phyloP scores from a whole-genome alignment of 2,797 vertebrate genomes.

The Semotilus atromaculatus region DNA sequence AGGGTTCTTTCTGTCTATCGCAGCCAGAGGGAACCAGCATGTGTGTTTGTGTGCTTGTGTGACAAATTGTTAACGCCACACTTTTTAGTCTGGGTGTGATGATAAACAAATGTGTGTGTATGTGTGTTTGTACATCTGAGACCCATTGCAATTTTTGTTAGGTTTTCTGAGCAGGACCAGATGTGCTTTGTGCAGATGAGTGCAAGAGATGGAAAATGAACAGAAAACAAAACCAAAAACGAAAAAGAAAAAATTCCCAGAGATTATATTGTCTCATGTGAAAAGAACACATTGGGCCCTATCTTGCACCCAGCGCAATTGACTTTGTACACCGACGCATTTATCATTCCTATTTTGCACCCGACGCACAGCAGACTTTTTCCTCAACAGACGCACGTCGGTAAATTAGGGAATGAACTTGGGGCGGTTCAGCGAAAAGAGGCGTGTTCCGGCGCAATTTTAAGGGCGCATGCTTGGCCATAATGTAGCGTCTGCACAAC shows the following conservation, averaged over 20 bases:
- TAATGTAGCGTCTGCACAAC: too few relatives aligned
- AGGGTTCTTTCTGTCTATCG: constrained; percentile 59
- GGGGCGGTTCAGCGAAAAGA: too few relatives aligned
- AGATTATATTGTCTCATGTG: constrained; percentile 44
- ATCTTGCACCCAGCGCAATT: too few relatives aligned
- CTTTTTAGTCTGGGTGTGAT: constrained; percentile 20
- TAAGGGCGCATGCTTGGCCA: too few relatives aligned
- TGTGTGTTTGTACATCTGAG: constrained; percentile 24
- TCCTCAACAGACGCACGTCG: too few relatives aligned
- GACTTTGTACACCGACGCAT: too few relatives aligned
- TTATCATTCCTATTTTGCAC: too few relatives aligned
- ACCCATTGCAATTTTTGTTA: constrained; percentile 21
- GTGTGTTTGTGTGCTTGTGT: constrained; percentile 16
- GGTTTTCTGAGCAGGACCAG: constrained; percentile 54
- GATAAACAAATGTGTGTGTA: constrained; percentile 15
- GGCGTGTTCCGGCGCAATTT: too few relatives aligned
- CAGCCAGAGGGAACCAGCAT: constrained; percentile 54
- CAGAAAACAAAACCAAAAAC: neutral
- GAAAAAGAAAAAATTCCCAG: neutral
- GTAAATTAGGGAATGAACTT: too few relatives aligned
- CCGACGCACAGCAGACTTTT: too few relatives aligned
- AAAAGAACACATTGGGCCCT: neutral
- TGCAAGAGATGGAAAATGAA: constrained; percentile 3
- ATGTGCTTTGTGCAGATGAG: constrained; percentile 52
- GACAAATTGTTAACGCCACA: constrained; percentile 17